Evolutionary conservation across 1,140 invertebrate genomes (phyloP).

Genomic region (Eriosoma lanigerum): DNA sequence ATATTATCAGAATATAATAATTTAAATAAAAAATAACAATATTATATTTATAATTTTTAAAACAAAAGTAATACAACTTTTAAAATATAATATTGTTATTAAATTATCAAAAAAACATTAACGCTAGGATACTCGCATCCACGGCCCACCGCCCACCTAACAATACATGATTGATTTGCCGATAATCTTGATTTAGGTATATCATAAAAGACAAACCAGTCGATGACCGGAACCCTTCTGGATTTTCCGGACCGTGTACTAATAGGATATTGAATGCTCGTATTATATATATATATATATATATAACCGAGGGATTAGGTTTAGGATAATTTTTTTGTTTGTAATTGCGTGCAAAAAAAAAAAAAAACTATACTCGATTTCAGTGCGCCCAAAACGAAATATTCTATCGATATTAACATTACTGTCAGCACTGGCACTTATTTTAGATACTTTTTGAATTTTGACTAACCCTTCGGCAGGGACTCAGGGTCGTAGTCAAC

Average conservation of each 20-base stretch:
- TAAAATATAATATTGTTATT: too few species aligned
- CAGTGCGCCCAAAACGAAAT: neutral
- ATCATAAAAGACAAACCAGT: conserved; percentile 1
- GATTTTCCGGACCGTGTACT: conserved; percentile 28
- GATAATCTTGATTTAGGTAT: conserved; percentile 1
- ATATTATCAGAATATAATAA: too few species aligned
- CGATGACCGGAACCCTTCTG: conserved; percentile 13
- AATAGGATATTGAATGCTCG: conserved; percentile 44
- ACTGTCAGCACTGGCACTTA: too few species aligned
- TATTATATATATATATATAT: too few species aligned
- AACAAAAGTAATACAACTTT: too few species aligned
- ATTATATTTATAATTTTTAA: too few species aligned
- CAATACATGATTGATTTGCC: neutral
- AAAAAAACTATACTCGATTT: neutral
- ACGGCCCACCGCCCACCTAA: too few species aligned
- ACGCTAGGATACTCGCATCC: too few species aligned
- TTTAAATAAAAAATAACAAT: too few species aligned
- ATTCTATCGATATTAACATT: too few species aligned
- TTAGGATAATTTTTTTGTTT: neutral
- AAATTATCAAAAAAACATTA: too few species aligned
- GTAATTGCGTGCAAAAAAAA: neutral
- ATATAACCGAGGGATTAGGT: neutral
- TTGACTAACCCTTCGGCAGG: neutral
- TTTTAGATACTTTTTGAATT: too few species aligned
- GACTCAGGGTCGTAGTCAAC: neutral